Evolutionary conservation across 1,140 invertebrate species (phyloP), one percentile per base, ranked within the genome.

Genomic region (Acromyrmex charruanus): DNA sequence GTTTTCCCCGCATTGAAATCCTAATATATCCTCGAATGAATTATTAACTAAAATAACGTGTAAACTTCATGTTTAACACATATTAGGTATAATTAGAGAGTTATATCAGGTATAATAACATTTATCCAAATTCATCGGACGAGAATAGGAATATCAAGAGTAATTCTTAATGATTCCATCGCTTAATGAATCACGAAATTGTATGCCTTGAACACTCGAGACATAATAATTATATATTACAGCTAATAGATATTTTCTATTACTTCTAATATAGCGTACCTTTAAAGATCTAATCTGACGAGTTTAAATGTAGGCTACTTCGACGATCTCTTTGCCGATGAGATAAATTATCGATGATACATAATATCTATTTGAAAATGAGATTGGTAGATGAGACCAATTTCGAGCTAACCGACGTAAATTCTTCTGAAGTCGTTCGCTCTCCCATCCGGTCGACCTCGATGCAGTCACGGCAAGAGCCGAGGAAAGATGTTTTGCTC

Each of bases 401-500:
- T 86, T 89, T 86, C 84, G 49, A 55, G 86, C 69, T 55, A 80
- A 90, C 68, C 79, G 55, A 53, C 74, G 89, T 87, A 90, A 90
- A 90, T 90, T 90, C 86, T 68, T 58, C 55, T 58, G 14, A 79
- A 87, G 88, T 89, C 85, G 61, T 89, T 89, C 71, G 63, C 81
- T 90, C 74, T 74, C 59, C 28, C 66, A 65, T 81, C 89, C 59
- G 87, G 89, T 90, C 82, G 89, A 90, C 89, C 87, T 86, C 89
- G 89, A 86, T 59, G 77, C 51, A 35, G 31, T 21, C 75, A 25
- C 28, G 21, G 39, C 55, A n/a, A 35, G 14, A 53, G 16, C 2
- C 18, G 75, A 59, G n/a, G 55, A 65, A 51, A 82, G 85, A 88
- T 68, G 81, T 90, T 90, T 90, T 90, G 89, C 89, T 88, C 68